Conservation (phyloP, 1,140 invertebrate genomes). For the Achatina immaculata region DNA sequence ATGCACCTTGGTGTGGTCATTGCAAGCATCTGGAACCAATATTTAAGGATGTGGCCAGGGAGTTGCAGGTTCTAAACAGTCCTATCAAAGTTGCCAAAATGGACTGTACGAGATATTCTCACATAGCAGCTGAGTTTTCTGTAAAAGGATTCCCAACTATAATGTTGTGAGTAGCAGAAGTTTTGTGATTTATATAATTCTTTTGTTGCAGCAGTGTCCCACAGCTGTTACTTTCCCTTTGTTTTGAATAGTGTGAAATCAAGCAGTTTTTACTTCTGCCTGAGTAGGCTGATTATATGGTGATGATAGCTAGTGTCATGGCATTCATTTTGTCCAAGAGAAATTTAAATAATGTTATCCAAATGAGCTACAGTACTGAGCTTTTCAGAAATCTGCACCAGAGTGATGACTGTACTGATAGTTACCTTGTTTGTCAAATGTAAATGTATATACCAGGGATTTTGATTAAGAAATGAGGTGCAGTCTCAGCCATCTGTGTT, state of each 20-base stretch:
- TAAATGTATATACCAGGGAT: too few relatives aligned
- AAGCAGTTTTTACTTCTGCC: background rate
- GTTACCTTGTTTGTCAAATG: too few relatives aligned
- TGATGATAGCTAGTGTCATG: too few relatives aligned
- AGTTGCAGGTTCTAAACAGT: slow-evolving; percentile 73
- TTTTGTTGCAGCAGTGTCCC: background rate
- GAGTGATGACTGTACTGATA: too few relatives aligned
- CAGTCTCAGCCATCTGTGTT: too few relatives aligned
- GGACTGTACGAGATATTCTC: slow-evolving; percentile 92
- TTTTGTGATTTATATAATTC: background rate
- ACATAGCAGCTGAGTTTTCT: slow-evolving; percentile 87
- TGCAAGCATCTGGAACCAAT: slow-evolving; percentile 94
- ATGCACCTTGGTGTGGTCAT: slow-evolving; percentile 99
- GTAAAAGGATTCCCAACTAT: slow-evolving; percentile 95
- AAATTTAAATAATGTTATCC: too few relatives aligned
- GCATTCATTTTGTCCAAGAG: too few relatives aligned
- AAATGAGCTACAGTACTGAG: too few relatives aligned
- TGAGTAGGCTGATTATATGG: too few relatives aligned
- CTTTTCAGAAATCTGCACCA: too few relatives aligned
- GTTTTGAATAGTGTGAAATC: background rate
- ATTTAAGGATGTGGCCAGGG: slow-evolving; percentile 91
- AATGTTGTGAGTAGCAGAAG: slow-evolving; percentile 84
- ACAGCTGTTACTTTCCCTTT: background rate
- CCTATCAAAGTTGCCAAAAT: slow-evolving; percentile 82
- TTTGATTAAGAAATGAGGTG: too few relatives aligned